These are phyloP conservation scores for Hypomesus transpacificus DNA, from an alignment of 2,113 vertebrate species.

Conservation along the genomic window DNA sequence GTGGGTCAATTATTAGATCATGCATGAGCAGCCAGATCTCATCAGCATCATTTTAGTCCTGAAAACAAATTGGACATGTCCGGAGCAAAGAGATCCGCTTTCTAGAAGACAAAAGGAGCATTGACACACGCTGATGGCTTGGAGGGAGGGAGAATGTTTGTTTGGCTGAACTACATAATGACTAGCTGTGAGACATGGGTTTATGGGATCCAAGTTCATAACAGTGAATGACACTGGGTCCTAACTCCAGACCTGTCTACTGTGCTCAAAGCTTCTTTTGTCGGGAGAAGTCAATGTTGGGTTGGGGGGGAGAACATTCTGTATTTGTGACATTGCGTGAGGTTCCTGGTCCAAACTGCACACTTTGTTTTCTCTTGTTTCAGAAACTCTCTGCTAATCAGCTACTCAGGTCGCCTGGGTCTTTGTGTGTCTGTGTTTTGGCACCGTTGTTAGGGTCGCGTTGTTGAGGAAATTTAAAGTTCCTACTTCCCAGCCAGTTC, in stretches of 20 bases:
- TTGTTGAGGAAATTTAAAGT: constrained; percentile 8
- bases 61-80: constrained; percentile 38
- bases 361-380: too few species aligned
- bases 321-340: constrained; percentile 58
- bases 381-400: too few species aligned
- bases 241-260: constrained; percentile 60
- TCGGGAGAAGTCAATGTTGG: constrained; percentile 48
- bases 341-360: not conserved
- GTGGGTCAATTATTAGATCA: constrained; percentile 60
- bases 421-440: constrained; percentile 25
- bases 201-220: constrained; percentile 39
- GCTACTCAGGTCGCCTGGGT: too few species aligned
- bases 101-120: constrained; percentile 25
- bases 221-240: constrained; percentile 40
- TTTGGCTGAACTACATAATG: constrained; percentile 52
- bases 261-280: constrained; percentile 55
- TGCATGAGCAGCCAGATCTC: constrained; percentile 37
- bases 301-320: constrained; percentile 34
- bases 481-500: not conserved
- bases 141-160: constrained; percentile 42
- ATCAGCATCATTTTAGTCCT: constrained; percentile 27
- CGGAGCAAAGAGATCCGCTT: constrained; percentile 23
- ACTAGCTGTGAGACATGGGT: constrained; percentile 49
- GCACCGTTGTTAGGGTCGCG: constrained; percentile 10
- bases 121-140: constrained; percentile 37